A percentile compares a stretch with the other conserved stretches of the same genome.
phyloP scores from a whole-genome alignment of 2,797 vertebrate genomes.

The Oceanodroma leucorhoa region DNA sequence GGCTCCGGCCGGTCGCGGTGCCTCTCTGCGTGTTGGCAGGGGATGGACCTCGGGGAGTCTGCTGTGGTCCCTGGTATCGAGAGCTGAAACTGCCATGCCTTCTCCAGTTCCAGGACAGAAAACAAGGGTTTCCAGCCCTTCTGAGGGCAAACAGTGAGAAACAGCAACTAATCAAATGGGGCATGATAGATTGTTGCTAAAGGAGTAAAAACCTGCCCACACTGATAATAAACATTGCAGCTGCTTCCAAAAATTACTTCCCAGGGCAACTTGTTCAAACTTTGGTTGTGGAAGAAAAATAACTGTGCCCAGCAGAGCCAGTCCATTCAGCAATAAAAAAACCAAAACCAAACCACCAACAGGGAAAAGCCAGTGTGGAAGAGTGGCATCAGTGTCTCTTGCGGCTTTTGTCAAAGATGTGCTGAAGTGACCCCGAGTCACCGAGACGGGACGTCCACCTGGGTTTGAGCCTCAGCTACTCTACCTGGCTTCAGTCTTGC shows the following conservation, averaged over 20 bases:
- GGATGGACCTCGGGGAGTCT: not conserved
- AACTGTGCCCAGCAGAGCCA: not conserved
- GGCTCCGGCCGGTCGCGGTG: fast-evolving
- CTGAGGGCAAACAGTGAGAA: not conserved
- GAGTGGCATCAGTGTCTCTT: not conserved
- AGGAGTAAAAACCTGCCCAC: constrained; percentile 13
- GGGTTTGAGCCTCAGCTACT: not conserved
- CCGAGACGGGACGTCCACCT: not conserved
- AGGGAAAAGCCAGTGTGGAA: not conserved
- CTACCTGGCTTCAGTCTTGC: not conserved
- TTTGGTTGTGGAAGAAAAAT: not conserved
- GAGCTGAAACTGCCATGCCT: not conserved
- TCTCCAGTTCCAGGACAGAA: not conserved
- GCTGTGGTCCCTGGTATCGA: fast-evolving
- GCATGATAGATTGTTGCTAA: not conserved
- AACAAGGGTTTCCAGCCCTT: not conserved
- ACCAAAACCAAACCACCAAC: no score
- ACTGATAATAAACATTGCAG: not conserved
- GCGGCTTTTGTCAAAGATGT: not conserved
- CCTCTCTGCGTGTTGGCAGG: fast-evolving
- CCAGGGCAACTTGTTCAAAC: not conserved
- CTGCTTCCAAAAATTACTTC: constrained; percentile 27
- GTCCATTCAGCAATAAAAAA: not conserved
- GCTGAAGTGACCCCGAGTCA: not conserved
- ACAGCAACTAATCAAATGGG: not conserved